Percentiles rank a stretch among this genome's conserved stretches.
phyloP scores from a whole-genome alignment of 2,797 vertebrate species.

The Lacerta viridis region DNA sequence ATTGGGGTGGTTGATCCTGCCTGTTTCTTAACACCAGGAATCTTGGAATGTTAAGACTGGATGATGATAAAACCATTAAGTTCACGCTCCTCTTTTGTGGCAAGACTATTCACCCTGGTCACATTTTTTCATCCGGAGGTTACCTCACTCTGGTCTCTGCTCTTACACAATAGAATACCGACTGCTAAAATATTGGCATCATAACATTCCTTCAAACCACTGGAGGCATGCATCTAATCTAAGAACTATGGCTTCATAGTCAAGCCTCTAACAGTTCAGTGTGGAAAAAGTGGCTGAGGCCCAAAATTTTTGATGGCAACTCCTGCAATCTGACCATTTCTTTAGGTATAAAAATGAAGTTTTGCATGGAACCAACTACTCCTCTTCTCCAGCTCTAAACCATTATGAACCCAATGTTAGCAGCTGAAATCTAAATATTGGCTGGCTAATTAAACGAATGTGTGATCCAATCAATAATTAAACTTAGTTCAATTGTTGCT shows the following conservation, averaged over 20 bases:
- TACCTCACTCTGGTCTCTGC: background rate
- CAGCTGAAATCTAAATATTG: slow-evolving; percentile 60
- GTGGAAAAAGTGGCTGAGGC: background rate
- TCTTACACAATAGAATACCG: background rate
- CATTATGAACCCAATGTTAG: slow-evolving; percentile 27
- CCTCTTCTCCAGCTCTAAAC: background rate
- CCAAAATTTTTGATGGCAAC: background rate
- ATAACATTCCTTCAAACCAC: background rate
- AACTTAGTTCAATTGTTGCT: slow-evolving; percentile 50
- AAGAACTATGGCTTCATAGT: slow-evolving; percentile 11
- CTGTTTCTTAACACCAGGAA: background rate
- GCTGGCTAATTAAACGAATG: slow-evolving; percentile 59
- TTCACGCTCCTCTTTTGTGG: slow-evolving; percentile 1
- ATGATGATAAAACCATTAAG: background rate
- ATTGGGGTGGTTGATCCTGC: background rate
- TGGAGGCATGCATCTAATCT: slow-evolving; percentile 14
- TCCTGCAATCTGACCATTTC: background rate
- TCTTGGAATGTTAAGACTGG: background rate
- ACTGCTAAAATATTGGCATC: background rate
- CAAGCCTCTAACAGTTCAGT: background rate
- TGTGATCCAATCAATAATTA: slow-evolving; percentile 61
- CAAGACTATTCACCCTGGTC: background rate
- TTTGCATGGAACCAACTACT: background rate
- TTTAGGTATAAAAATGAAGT: background rate
- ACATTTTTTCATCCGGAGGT: background rate